Evolutionary conservation across 2,888 invertebrate species (phyloP).

Genomic region (Apamea anceps): DNA sequence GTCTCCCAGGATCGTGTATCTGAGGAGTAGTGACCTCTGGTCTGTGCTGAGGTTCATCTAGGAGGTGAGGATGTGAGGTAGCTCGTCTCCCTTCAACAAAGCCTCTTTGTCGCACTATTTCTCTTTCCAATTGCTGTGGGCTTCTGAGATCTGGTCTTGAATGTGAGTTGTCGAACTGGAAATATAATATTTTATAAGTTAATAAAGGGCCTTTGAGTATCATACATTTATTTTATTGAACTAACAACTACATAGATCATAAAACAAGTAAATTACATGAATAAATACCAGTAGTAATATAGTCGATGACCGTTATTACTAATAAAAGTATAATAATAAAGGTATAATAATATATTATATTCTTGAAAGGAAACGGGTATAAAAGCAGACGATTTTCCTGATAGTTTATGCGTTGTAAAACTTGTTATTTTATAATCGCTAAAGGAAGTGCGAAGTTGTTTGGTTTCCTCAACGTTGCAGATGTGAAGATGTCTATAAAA

Average conservation of each 20-base stretch:
- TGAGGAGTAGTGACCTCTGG: slow-evolving; percentile 82
- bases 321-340: slow-evolving; percentile 17
- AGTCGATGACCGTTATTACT: slow-evolving; percentile 40
- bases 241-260: background rate
- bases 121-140: slow-evolving; percentile 91
- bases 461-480: slow-evolving; percentile 57
- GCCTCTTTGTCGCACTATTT: slow-evolving; percentile 90
- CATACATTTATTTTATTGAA: background rate
- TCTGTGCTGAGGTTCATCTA: slow-evolving; percentile 86
- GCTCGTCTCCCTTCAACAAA: slow-evolving; percentile 90
- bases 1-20: slow-evolving; percentile 84
- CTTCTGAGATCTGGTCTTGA: slow-evolving; percentile 89
- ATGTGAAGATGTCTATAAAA: slow-evolving; percentile 48
- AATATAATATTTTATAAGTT: slow-evolving; percentile 8
- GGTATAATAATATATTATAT: slow-evolving; percentile 29
- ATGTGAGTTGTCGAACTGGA: slow-evolving; percentile 86
- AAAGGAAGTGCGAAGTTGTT: slow-evolving; percentile 62
- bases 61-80: slow-evolving; percentile 92
- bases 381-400: slow-evolving; percentile 37
- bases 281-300: slow-evolving; percentile 1
- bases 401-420: slow-evolving; percentile 48
- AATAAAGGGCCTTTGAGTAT: background rate
- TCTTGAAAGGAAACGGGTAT: slow-evolving; percentile 49
- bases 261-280: background rate
- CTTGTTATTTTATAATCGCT: slow-evolving; percentile 58